A percentile compares a stretch with the other conserved stretches of the same genome.
Conservation (phyloP, 2,888 invertebrate genomes). For the Orchestes rusci region DNA sequence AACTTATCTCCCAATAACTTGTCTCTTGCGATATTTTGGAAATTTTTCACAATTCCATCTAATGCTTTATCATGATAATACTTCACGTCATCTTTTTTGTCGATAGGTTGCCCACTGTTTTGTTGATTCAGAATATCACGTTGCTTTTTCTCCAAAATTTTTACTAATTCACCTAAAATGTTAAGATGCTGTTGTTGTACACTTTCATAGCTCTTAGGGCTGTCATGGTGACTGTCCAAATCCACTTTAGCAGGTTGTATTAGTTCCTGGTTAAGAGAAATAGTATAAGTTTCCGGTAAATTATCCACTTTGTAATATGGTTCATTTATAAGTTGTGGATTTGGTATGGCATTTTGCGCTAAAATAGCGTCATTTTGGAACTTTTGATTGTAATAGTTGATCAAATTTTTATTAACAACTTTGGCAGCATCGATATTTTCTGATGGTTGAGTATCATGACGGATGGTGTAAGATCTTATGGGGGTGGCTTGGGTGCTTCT, state of each 20-base stretch:
- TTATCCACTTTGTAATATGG: conserved; percentile 13
- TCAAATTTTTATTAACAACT: conserved; percentile 21
- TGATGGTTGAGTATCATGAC: conserved; percentile 9
- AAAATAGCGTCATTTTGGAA: conserved; percentile 31
- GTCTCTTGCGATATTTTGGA: conserved; percentile 5
- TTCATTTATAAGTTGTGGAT: conserved; percentile 18
- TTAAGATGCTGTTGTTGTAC: conserved; percentile 15
- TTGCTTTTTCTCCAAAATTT: conserved; percentile 10
- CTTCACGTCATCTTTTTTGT: conserved; percentile 7
- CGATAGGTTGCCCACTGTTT: background rate
- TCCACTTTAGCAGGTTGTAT: background rate
- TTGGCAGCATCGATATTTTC: conserved; percentile 16
- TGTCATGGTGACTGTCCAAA: background rate
- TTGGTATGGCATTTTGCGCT: conserved; percentile 15
- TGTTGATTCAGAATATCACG: conserved; percentile 1
- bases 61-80: conserved; percentile 7
- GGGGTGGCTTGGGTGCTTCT: conserved; percentile 15
- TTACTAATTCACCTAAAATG: conserved; percentile 6
- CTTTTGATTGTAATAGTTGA: conserved; percentile 33
- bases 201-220: background rate
- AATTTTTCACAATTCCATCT: conserved; percentile 13
- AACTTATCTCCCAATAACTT: conserved; percentile 1
- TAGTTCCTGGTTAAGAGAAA: conserved; percentile 15
- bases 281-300: conserved; percentile 7
- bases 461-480: conserved; percentile 6